These are phyloP conservation scores for Chironomus tentans DNA, from an alignment of 2,888 invertebrate genomes.

Conservation along the genomic window DNA sequence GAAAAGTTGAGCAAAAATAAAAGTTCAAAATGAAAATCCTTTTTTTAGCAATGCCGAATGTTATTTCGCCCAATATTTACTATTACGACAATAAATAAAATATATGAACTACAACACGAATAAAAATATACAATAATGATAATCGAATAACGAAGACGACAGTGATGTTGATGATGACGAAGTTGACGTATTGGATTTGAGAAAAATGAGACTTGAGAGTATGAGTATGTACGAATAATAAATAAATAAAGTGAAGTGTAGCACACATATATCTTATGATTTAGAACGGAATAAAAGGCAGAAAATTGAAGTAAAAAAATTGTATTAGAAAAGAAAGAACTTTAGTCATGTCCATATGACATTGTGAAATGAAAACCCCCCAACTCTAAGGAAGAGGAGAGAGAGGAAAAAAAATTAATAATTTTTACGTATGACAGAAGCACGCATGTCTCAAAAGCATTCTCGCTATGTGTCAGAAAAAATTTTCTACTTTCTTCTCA, in stretches of 20 bases:
- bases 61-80: too few species aligned
- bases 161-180: background rate
- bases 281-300: too few species aligned
- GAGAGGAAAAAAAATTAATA: slow-evolving; percentile 7
- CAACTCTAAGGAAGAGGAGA: background rate
- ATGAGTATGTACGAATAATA: background rate
- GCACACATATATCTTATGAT: background rate
- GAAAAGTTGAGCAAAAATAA: too few species aligned
- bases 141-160: background rate
- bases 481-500: background rate
- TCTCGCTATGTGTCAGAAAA: slow-evolving; percentile 12
- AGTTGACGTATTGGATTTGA: too few species aligned
- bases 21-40: too few species aligned
- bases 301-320: too few species aligned
- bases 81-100: too few species aligned
- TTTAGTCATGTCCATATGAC: slow-evolving; percentile 4
- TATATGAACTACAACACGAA: too few species aligned
- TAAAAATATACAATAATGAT: background rate
- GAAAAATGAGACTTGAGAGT: background rate
- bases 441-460: slow-evolving; percentile 22
- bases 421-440: slow-evolving; percentile 20
- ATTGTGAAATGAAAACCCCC: background rate
- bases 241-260: background rate
- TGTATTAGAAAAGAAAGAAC: background rate
- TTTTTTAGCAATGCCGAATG: too few species aligned